phyloP scores from a whole-genome alignment of 2,888 invertebrate species.

The Lomographa bimaculata region DNA sequence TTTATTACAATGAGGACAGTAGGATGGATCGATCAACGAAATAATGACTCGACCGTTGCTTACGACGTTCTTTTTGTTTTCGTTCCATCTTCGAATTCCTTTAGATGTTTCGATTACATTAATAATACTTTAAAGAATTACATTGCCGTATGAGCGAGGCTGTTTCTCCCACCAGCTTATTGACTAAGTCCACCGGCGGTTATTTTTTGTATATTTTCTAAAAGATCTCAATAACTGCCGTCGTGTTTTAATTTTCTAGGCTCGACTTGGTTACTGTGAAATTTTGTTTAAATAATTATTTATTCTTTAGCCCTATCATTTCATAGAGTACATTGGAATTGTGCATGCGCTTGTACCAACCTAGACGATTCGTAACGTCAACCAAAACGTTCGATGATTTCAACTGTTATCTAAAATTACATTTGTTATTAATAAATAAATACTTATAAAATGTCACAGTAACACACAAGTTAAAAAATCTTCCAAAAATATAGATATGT shows the following conservation, averaged over 20 bases:
- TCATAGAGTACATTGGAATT: too few relatives aligned
- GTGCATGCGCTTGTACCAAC: too few relatives aligned
- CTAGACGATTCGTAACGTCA: too few relatives aligned
- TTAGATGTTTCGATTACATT: conserved; percentile 52
- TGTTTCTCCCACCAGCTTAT: conserved; percentile 71
- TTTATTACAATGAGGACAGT: conserved; percentile 19
- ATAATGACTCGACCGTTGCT: conserved; percentile 10
- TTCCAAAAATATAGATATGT: conserved; percentile 42
- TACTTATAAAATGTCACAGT: conserved; percentile 28
- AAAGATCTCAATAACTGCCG: conserved; percentile 74
- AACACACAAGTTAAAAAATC: conserved; percentile 36
- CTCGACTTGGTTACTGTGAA: conserved; percentile 43
- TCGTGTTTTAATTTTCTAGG: conserved; percentile 49
- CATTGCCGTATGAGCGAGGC: conserved; percentile 71
- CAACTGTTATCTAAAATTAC: too few relatives aligned
- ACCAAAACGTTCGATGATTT: too few relatives aligned
- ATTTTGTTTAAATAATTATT: conserved; percentile 25
- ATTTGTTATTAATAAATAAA: background rate
- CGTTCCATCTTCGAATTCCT: conserved; percentile 46
- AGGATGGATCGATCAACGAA: conserved; percentile 20
- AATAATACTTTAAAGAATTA: conserved; percentile 64
- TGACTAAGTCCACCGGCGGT: conserved; percentile 64
- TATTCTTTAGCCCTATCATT: too few relatives aligned
- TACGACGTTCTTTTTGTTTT: conserved; percentile 12
- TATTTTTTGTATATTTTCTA: conserved; percentile 63